phyloP scores from a whole-genome alignment of 2,888 invertebrate genomes.

The Theretra japonica region DNA sequence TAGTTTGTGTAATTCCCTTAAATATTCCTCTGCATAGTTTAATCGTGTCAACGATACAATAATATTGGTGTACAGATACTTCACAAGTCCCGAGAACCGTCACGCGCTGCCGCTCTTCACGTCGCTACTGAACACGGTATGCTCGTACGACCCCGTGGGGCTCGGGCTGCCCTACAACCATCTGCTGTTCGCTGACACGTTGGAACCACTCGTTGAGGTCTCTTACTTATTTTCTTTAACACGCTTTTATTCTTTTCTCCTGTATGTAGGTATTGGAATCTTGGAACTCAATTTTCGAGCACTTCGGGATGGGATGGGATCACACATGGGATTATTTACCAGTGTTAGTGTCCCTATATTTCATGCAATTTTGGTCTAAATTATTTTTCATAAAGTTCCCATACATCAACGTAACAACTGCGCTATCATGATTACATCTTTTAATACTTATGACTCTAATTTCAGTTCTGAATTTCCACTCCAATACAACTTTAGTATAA shows the following conservation, averaged over 20 bases:
- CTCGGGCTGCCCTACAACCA: conserved; percentile 99
- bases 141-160: conserved; percentile 99
- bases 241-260: too few relatives aligned
- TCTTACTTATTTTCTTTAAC: background rate
- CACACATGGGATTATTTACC: too few relatives aligned
- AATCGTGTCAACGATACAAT: too few relatives aligned
- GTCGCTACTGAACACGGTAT: conserved; percentile 97
- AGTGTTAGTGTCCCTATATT: background rate
- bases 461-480: background rate
- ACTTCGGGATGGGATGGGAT: too few relatives aligned
- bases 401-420: too few relatives aligned
- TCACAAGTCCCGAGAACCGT: conserved; percentile 91
- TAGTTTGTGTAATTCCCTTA: too few relatives aligned
- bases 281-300: too few relatives aligned
- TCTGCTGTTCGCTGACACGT: conserved; percentile 95
- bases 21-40: too few relatives aligned
- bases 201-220: conserved; percentile 96
- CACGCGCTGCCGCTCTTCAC: conserved; percentile 99
- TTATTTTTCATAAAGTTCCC: background rate
- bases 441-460: background rate
- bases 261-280: too few relatives aligned
- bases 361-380: background rate
- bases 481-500: background rate
- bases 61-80: conserved; percentile 74
- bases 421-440: too few relatives aligned